Percentiles rank a stretch among this genome's conserved stretches.
These are phyloP conservation scores for Eupsilia transversa DNA, from an alignment of 2,888 invertebrate genomes.

Conservation along the genomic window DNA sequence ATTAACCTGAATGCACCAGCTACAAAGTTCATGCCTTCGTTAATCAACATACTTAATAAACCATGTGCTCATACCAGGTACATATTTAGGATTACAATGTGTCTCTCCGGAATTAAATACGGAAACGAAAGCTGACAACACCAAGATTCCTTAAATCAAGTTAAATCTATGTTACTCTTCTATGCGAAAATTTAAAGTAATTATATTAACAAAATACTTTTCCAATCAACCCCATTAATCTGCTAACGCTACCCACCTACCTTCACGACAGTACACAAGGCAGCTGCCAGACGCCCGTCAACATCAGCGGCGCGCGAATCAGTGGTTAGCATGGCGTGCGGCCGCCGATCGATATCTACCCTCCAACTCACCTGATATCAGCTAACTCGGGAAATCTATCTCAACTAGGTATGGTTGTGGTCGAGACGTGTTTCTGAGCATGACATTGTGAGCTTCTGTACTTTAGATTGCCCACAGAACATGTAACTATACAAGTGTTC, in stretches of 20 bases:
- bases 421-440: conserved; percentile 26
- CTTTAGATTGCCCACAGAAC: not conserved
- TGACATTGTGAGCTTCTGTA: not conserved
- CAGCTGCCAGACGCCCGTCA: conserved; percentile 82
- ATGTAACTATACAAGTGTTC: no score
- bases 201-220: not conserved
- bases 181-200: not conserved
- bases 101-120: not conserved
- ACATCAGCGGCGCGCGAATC: conserved; percentile 79
- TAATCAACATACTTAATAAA: not conserved
- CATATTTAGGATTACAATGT: not conserved
- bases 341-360: conserved; percentile 78
- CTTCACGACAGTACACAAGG: conserved; percentile 72
- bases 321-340: conserved; percentile 74
- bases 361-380: conserved; percentile 52
- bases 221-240: not conserved
- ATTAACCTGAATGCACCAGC: not conserved
- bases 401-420: conserved; percentile 19
- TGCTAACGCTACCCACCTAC: conserved; percentile 60
- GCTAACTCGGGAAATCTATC: conserved; percentile 47
- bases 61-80: not conserved
- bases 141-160: not conserved
- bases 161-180: not conserved
- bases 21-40: not conserved
- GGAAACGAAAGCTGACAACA: not conserved